Percentiles rank a stretch among this genome's conserved stretches.
Conservation (phyloP, 2,113 vertebrate genomes). For the Cyphomyrus discorhynchus region DNA sequence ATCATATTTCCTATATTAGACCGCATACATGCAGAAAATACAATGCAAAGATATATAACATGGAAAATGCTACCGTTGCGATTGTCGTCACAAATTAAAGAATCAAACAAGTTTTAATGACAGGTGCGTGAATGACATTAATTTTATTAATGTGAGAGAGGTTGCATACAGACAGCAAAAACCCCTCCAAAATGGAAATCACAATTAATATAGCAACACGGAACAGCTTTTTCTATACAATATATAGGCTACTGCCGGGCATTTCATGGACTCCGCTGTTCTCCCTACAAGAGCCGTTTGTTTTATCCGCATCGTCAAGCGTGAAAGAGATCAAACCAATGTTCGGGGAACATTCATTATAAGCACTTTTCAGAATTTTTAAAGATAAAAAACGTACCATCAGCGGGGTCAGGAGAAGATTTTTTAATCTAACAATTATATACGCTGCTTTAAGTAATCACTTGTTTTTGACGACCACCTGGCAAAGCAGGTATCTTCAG, state of each 20-base stretch:
- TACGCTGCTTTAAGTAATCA: neutral
- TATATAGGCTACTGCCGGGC: neutral
- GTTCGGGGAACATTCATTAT: neutral
- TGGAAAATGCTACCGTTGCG: neutral
- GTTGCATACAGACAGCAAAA: neutral
- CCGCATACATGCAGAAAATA: neutral
- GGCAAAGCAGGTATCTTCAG: neutral
- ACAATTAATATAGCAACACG: neutral
- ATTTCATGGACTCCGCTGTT: neutral
- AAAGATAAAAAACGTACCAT: neutral
- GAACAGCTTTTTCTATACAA: neutral
- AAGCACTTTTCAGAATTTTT: neutral
- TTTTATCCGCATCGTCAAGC: neutral
- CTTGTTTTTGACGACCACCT: neutral
- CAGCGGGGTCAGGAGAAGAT: neutral
- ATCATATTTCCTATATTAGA: neutral
- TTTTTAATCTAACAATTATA: neutral
- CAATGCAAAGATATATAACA: neutral
- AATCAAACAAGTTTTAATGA: neutral
- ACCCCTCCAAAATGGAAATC: neutral
- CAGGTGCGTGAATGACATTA: neutral
- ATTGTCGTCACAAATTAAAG: neutral
- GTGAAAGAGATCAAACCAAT: neutral
- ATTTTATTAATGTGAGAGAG: neutral
- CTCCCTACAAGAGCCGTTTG: neutral